Evolutionary conservation across 2,113 vertebrate genomes (phyloP).

Genomic region (Pipra filicauda): DNA sequence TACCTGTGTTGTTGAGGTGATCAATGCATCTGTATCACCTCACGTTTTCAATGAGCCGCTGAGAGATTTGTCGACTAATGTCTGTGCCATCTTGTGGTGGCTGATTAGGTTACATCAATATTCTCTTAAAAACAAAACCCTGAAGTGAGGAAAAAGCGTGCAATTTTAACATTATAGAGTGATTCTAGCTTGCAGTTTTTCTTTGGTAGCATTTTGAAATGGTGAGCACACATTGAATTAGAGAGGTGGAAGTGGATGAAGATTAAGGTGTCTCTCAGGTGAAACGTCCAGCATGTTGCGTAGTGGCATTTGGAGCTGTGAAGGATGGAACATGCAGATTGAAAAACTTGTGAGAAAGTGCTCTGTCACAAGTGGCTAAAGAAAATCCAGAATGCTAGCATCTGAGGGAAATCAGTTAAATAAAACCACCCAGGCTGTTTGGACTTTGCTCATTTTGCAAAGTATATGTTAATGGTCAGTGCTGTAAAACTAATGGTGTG

Average conservation of each 20-base stretch:
- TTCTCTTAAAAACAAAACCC: not conserved
- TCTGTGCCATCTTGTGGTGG: slow-evolving; percentile 7
- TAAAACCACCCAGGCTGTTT: not conserved
- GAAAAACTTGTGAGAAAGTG: not conserved
- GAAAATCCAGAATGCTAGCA: not conserved
- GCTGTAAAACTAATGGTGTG: not conserved
- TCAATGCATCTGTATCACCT: not conserved
- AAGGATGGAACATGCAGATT: not conserved
- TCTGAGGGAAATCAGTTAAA: not conserved
- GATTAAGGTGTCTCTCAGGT: not conserved
- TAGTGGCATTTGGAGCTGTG: not conserved
- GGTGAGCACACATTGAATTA: not conserved
- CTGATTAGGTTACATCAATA: not conserved
- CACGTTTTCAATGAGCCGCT: not conserved
- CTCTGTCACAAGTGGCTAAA: not conserved
- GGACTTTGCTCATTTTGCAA: not conserved
- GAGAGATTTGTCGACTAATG: not conserved
- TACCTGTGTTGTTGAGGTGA: accelerated
- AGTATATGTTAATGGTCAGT: not conserved
- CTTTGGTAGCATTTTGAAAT: not conserved
- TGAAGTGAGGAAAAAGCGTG: not conserved
- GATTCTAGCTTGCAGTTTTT: not conserved
- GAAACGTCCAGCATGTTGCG: not conserved
- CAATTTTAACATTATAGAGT: not conserved
- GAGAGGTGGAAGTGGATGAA: not conserved